Conservation (phyloP, 2,113 vertebrate species). For the Oceanodroma tethys region DNA sequence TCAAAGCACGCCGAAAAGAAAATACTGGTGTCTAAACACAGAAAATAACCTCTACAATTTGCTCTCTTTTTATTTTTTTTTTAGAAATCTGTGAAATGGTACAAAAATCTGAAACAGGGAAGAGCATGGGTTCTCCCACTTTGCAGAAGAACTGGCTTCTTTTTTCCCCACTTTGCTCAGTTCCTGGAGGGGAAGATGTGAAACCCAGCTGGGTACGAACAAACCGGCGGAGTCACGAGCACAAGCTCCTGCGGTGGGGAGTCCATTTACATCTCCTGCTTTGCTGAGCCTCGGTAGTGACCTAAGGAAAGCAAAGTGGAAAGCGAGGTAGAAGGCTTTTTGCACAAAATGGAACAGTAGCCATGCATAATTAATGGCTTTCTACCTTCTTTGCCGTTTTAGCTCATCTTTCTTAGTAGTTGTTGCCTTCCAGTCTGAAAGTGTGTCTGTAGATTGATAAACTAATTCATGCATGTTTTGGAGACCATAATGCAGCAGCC, state of each 20-base stretch:
- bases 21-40: neutral
- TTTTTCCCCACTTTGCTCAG: neutral
- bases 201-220: neutral
- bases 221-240: rapidly evolving
- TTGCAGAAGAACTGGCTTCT: neutral
- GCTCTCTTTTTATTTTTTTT: neutral
- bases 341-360: neutral
- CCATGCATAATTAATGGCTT: neutral
- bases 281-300: neutral
- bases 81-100: neutral
- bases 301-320: neutral
- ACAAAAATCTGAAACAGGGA: neutral
- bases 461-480: neutral
- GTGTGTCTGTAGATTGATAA: neutral
- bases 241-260: rapidly evolving
- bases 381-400: neutral
- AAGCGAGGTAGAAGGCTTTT: constrained; percentile 5
- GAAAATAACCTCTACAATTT: neutral
- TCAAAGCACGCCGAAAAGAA: neutral
- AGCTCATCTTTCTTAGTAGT: neutral
- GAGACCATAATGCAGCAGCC: neutral
- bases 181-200: neutral
- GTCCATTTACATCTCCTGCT: neutral
- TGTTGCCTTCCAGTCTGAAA: neutral
- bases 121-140: neutral